phyloP scores from a whole-genome alignment of 2,797 vertebrate genomes.

The Pseudochaenichthys georgianus region DNA sequence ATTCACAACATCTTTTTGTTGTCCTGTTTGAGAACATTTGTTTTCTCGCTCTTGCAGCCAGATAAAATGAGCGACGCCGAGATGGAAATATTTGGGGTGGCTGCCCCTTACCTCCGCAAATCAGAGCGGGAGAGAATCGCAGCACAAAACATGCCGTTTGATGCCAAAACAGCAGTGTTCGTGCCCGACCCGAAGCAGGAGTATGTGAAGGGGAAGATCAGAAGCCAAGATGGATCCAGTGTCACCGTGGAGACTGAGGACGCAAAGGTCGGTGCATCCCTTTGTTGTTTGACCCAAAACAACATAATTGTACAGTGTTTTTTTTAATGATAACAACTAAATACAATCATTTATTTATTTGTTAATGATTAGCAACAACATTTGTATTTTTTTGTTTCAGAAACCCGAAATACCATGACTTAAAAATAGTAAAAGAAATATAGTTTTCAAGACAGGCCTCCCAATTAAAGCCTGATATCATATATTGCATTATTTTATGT shows the following conservation, averaged over 20 bases:
- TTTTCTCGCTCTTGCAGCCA: not conserved
- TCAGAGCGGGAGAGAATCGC: constrained; percentile 87
- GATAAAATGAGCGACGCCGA: constrained; percentile 74
- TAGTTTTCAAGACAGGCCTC: no score
- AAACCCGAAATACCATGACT: no score
- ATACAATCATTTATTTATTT: no score
- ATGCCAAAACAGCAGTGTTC: constrained; percentile 88
- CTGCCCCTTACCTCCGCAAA: constrained; percentile 86
- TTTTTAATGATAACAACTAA: no score
- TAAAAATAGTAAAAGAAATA: no score
- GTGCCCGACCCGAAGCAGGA: constrained; percentile 85
- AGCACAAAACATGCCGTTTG: constrained; percentile 87
- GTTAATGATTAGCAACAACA: no score
- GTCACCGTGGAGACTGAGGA: constrained; percentile 86
- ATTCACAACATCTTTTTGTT: not conserved
- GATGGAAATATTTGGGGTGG: constrained; percentile 86
- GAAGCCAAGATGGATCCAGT: constrained; percentile 79
- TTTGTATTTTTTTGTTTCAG: no score
- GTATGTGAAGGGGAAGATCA: constrained; percentile 88
- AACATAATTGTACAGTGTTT: no score
- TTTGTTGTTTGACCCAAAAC: no score
- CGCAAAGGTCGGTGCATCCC: constrained; percentile 73
- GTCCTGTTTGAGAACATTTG: not conserved
- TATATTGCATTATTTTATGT: no score
- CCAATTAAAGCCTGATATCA: no score